Evolutionary conservation across 2,888 invertebrate genomes (phyloP).

Genomic region (Mesodorylaimus sp.): DNA sequence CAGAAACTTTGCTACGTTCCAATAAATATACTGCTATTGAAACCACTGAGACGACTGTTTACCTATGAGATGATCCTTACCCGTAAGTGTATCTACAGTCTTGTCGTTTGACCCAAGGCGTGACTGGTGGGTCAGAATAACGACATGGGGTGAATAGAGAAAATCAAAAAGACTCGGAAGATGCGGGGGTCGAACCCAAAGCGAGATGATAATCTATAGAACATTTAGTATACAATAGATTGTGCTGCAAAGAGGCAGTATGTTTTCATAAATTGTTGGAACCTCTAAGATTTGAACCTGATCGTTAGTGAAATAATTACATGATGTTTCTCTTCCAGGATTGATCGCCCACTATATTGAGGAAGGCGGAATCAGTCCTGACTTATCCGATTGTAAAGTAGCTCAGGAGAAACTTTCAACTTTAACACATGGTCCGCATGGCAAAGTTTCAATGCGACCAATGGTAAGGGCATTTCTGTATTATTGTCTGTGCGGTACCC

Average conservation of each 20-base stretch:
- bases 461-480: conserved; percentile 20
- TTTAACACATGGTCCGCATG: conserved; percentile 35
- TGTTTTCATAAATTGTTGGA: not conserved
- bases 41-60: conserved; percentile 61
- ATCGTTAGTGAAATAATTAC: conserved; percentile 2
- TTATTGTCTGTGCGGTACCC: not conserved
- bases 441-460: conserved; percentile 36
- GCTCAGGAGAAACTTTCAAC: conserved; percentile 44
- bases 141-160: too few relatives aligned
- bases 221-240: too few relatives aligned
- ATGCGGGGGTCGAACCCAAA: too few relatives aligned
- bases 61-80: conserved; percentile 56
- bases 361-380: conserved; percentile 45
- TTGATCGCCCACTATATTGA: conserved; percentile 48
- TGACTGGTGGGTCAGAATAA: too few relatives aligned
- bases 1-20: conserved; percentile 70
- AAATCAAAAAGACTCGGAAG: too few relatives aligned
- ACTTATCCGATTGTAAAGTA: conserved; percentile 47
- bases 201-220: too few relatives aligned
- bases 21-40: conserved; percentile 56
- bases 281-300: not conserved
- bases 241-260: not conserved
- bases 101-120: conserved; percentile 1
- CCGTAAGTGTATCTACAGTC: conserved; percentile 8
- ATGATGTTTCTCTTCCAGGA: conserved; percentile 34